These are phyloP conservation scores for Lysiphlebus fabarum DNA, from an alignment of 1,140 invertebrate species.

Conservation along the genomic window DNA sequence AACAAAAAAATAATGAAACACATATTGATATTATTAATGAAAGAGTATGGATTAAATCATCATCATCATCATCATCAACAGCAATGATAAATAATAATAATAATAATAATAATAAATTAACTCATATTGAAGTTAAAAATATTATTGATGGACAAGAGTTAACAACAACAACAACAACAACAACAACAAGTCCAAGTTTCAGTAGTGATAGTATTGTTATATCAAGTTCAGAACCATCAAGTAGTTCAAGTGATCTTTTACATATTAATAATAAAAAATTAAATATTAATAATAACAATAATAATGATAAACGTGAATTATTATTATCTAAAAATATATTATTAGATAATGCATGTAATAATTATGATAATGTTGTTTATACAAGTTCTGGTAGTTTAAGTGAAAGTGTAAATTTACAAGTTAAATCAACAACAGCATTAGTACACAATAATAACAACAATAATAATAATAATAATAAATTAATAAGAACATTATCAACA, in stretches of 20 bases:
- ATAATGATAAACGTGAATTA: conserved; percentile 63
- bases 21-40: conserved; percentile 48
- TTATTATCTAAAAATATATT: conserved; percentile 72
- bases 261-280: conserved; percentile 28
- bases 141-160: conserved; percentile 30
- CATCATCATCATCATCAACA: no score
- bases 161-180: conserved; percentile 31
- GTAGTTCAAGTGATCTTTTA: conserved; percentile 44
- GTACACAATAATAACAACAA: conserved; percentile 33
- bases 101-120: conserved; percentile 32
- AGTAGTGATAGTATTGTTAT: conserved; percentile 48
- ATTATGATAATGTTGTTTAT: conserved; percentile 65
- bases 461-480: conserved; percentile 27
- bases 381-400: conserved; percentile 40
- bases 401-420: conserved; percentile 32
- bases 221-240: conserved; percentile 50
- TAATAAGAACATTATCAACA: conserved; percentile 37
- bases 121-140: conserved; percentile 45
- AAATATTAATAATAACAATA: conserved; percentile 22
- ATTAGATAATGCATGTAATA: conserved; percentile 67
- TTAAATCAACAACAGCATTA: conserved; percentile 37
- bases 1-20: conserved; percentile 20
- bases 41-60: conserved; percentile 42
- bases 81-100: conserved; percentile 1
- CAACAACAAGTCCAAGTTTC: conserved; percentile 46